Evolutionary conservation across 2,888 invertebrate species (phyloP), one percentile per base, ranked within the genome.

Genomic region (Mesorhabditis spiculigera): DNA sequence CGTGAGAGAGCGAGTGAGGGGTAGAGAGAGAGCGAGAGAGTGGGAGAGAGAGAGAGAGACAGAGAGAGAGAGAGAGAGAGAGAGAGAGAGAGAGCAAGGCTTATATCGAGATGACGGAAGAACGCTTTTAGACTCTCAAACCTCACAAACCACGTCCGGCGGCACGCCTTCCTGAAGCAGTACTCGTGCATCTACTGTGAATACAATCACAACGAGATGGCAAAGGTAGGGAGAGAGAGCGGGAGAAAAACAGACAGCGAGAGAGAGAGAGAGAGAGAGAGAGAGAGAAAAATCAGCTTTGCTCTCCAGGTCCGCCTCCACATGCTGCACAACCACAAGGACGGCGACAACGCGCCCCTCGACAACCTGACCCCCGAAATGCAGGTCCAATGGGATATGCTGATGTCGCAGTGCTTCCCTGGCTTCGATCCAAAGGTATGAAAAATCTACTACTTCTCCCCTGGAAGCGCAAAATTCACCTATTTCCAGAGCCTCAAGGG

Each of bases 331-430:
- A 78, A 80, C 63, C 81, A 81, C 67, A 68, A 73, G 45, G 81
- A 81, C 68, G 71, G 71, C 28, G 70, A 72, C 42, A 76, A 74
- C 43, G 68, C 70, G 16, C 81, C 81, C 16, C 72, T 77, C 41
- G 81, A 81, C 65, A 73, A 73, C 58, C 63, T 81, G 64, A 76
- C 73, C 10, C 76, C 77, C 10, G 80, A 82, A 69, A 76, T 81
- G 77, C 81, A 82, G 68, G 63, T 66, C n/a, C 73, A 76, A 50
- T 81, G 81, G 81, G 75, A 79, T 43, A 63, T 74, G n/a, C 70
- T 82, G n/a, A 82, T 81, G 80, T 73, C 80, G 62, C 74, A 81
- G 69, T 81, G 81, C 67, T 81, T 81, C 68, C 81, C 81, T 6
- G 79, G 78, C 6, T 10, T 65, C 44, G 72, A 75, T 64, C 66